phyloP scores from a whole-genome alignment of 2,113 vertebrate genomes.

The Corynorhinus townsendii region DNA sequence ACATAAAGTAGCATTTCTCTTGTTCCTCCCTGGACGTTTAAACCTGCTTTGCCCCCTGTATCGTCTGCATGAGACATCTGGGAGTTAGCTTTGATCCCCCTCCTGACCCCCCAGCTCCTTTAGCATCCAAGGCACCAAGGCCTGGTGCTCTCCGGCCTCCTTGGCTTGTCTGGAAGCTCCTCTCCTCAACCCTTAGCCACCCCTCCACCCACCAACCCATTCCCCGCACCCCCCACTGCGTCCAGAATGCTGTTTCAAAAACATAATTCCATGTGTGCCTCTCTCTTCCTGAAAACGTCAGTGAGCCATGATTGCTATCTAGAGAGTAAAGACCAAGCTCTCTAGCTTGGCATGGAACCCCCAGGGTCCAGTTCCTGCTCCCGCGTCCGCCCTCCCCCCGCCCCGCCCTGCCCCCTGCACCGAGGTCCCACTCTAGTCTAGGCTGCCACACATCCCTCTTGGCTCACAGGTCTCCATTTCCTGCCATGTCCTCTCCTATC shows the following conservation, averaged over 20 bases:
- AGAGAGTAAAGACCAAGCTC: not conserved
- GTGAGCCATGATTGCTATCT: no score
- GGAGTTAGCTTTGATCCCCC: not conserved
- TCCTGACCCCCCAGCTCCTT: not conserved
- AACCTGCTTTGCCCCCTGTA: not conserved
- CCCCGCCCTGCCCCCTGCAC: fast-evolving
- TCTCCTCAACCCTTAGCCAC: not conserved
- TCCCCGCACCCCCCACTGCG: not conserved
- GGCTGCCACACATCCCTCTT: not conserved
- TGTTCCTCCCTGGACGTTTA: not conserved
- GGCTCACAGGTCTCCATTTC: not conserved
- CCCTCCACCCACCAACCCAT: not conserved
- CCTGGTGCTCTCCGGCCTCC: not conserved
- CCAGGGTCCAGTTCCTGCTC: not conserved
- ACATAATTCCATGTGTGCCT: no score
- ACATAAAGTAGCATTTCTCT: not conserved
- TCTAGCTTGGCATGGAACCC: not conserved
- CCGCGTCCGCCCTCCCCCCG: not conserved
- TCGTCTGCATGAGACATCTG: not conserved
- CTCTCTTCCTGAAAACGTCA: not conserved
- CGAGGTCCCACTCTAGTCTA: not conserved
- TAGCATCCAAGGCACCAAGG: not conserved
- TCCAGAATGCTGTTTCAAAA: not conserved
- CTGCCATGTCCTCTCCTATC: not conserved
- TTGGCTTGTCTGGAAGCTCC: fast-evolving